Base-by-base conservation (phyloP, 1,140 invertebrate genomes). In the Goniozus legneri region DNA sequence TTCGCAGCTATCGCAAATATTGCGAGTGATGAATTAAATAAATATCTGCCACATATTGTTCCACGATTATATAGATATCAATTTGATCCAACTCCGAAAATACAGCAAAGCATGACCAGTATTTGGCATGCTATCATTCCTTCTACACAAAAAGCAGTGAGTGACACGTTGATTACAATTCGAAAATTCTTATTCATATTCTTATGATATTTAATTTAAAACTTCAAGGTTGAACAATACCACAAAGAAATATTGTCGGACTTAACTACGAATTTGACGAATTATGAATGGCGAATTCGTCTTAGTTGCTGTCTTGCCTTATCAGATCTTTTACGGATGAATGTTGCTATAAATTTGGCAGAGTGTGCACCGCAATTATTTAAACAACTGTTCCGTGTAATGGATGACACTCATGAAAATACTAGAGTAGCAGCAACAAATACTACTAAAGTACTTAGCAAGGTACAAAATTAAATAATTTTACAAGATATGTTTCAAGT, bases 351-450 rank as follows among this genome's bases (percentile, higher is more conserved):
- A 13, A 62, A 76, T 52, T 58, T 69, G 2, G 60, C 56, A 0
- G 53, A 63, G 53, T 64, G 36, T 39, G 67, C 61, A 18, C 65
- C 75, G 0, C 83, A 86, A 55, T 75, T 96, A 2, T 95, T 92
- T 90, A 78, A 79, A 8, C 86, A 88, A 64, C 72, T 95, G 22
- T 92, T 96, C 62, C 75, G 89, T 22, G 92, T 96, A 0, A 88
- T 93, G 84, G 94, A 96, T 71, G 93, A 96, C 73, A 89, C 95
- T 60, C 94, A 96, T 65, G 91, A 94, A 67, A 86, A 84, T 16
- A 95, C 93, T 0, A 76, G 93, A 45, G 76, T 83, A 51, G 85
- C 89, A 2, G 93, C 93, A 20, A 85, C 83, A 21, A 80, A 82
- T 49, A 88, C 92, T 0, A 82, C 88, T 3, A 84, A 83, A 57